A percentile compares a stretch with the other conserved stretches of the same genome.
phyloP scores from a whole-genome alignment of 2,797 vertebrate species.

The Peromyscus eremicus region DNA sequence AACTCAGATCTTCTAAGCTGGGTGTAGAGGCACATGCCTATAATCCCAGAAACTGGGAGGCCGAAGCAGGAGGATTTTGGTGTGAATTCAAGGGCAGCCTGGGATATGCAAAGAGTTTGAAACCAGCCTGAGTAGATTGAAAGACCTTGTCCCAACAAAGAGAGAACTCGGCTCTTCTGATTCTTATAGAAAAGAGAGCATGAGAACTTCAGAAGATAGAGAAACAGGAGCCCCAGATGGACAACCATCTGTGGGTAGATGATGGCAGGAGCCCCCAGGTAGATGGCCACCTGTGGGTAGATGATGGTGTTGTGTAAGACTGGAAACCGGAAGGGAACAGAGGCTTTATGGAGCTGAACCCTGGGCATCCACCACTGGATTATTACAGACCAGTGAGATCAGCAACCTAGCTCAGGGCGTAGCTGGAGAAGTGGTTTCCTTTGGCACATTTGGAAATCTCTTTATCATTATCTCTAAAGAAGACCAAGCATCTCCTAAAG shows the following conservation, averaged over 20 bases:
- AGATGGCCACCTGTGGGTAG: neutral
- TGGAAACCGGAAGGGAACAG: constrained; percentile 33
- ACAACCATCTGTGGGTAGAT: neutral
- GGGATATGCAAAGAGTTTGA: neutral
- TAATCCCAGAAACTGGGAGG: neutral
- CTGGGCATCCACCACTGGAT: constrained; percentile 70
- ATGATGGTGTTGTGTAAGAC: neutral
- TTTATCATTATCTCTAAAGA: neutral
- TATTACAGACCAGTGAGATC: constrained; percentile 69
- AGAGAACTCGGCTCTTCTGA: neutral
- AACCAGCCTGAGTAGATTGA: neutral
- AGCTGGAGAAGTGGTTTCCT: constrained; percentile 71
- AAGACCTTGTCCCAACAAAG: neutral
- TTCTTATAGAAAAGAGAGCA: constrained; percentile 2
- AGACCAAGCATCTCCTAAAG: neutral
- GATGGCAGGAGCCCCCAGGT: neutral
- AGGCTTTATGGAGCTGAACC: constrained; percentile 23
- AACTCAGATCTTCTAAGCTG: neutral
- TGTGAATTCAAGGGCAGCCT: neutral
- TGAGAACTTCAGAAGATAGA: constrained; percentile 13
- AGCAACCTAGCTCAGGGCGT: constrained; percentile 25
- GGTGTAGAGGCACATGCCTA: neutral
- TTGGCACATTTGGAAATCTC: neutral
- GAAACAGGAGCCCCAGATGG: neutral
- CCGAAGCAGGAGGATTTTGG: neutral